Evolutionary conservation across 2,797 vertebrate genomes (phyloP).

Genomic region (Tokudaia muenninki): DNA sequence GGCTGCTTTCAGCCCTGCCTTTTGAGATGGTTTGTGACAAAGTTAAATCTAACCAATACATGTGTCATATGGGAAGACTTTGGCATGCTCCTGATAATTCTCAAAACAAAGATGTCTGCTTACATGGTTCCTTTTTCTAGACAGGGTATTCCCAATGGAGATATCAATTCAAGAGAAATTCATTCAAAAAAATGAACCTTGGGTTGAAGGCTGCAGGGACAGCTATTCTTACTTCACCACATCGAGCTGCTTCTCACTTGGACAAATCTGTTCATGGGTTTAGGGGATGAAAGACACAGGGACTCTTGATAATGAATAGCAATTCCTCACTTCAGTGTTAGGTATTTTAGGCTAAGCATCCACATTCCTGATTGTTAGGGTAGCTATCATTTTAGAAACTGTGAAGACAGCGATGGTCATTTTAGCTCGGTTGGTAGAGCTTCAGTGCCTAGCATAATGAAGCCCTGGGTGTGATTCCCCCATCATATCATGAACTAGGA

Average conservation of each 20-base stretch:
- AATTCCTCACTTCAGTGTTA: background rate
- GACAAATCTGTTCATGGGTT: background rate
- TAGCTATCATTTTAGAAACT: background rate
- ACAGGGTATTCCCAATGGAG: background rate
- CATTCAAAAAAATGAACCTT: background rate
- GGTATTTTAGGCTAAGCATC: background rate
- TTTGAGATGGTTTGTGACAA: background rate
- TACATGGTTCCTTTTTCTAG: background rate
- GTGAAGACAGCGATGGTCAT: background rate
- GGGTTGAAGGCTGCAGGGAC: background rate
- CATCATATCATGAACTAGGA: background rate
- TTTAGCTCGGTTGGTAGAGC: background rate
- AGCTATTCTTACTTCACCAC: background rate
- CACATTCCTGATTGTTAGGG: background rate
- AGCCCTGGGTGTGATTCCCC: background rate
- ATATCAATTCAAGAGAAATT: background rate
- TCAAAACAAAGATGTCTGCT: background rate
- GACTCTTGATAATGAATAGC: background rate
- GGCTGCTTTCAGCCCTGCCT: background rate
- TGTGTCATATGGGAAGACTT: background rate
- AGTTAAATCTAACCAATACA: slow-evolving; percentile 28
- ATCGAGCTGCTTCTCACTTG: background rate
- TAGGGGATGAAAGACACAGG: background rate
- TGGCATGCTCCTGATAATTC: background rate
- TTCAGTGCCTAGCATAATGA: background rate